phyloP scores from a whole-genome alignment of 2,797 vertebrate genomes.

The Chromis chromis region DNA sequence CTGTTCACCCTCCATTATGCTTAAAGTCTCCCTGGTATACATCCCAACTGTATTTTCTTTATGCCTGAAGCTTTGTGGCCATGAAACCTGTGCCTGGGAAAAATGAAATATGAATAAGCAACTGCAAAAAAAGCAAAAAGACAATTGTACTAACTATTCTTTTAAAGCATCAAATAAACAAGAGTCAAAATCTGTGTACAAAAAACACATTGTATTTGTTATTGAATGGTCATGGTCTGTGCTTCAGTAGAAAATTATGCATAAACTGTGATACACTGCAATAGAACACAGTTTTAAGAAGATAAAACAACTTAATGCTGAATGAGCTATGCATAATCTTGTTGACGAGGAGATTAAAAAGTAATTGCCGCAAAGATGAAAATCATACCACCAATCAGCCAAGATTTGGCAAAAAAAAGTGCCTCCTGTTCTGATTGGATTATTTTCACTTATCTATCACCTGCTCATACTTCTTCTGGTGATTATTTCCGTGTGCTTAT shows the following conservation, averaged over 20 bases:
- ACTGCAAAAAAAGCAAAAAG: too few relatives aligned
- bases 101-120: not conserved
- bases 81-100: not conserved
- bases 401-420: too few relatives aligned
- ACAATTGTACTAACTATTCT: too few relatives aligned
- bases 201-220: not conserved
- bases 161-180: not conserved
- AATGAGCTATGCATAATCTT: constrained; percentile 7
- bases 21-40: too few relatives aligned
- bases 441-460: not conserved
- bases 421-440: not conserved
- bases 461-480: too few relatives aligned
- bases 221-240: too few relatives aligned
- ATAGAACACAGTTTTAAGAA: not conserved
- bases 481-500: too few relatives aligned
- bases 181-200: not conserved
- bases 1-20: too few relatives aligned
- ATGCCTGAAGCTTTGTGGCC: not conserved
- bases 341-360: not conserved
- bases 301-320: not conserved
- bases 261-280: not conserved
- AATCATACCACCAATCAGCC: not conserved
- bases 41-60: too few relatives aligned
- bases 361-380: not conserved
- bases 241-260: not conserved